Evolutionary conservation across 1,140 invertebrate species (phyloP).

Genomic region (Diorhabda carinulata): DNA sequence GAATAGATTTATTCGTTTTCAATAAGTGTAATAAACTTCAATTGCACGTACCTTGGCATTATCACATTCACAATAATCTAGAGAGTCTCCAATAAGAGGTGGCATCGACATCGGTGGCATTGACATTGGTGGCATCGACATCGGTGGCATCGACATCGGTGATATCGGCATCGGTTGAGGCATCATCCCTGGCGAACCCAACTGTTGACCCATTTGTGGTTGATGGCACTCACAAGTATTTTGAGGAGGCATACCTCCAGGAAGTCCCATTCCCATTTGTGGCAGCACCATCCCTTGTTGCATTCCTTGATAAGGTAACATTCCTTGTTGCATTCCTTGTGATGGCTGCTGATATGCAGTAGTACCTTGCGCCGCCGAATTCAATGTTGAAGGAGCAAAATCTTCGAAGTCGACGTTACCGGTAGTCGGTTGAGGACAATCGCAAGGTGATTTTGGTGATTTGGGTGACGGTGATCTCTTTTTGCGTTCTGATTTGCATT

Average conservation of each 20-base stretch:
- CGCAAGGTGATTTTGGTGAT: constrained; percentile 9
- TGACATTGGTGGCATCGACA: not conserved
- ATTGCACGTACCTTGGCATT: not conserved
- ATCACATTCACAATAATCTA: not conserved
- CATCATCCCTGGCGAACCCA: too few species aligned
- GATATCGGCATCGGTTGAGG: not conserved
- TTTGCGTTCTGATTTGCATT: constrained; percentile 5
- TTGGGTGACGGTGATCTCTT: not conserved
- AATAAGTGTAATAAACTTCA: too few species aligned
- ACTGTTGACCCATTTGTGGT: not conserved
- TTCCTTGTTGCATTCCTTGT: not conserved
- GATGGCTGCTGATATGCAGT: not conserved
- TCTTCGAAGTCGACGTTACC: not conserved
- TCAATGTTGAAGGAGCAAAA: not conserved
- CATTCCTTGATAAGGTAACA: not conserved
- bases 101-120: not conserved
- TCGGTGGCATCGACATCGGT: not conserved
- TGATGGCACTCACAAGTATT: not conserved
- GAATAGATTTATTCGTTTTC: too few species aligned
- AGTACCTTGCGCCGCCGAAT: too few species aligned
- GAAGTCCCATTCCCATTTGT: not conserved
- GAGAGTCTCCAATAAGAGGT: not conserved
- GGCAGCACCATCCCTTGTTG: not conserved
- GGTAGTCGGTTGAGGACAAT: not conserved
- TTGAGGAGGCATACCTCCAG: not conserved